Percentiles rank a stretch among this genome's conserved stretches.
These are phyloP conservation scores for Gambusia yucatana DNA, from an alignment of 2,797 vertebrate genomes.

Conservation along the genomic window DNA sequence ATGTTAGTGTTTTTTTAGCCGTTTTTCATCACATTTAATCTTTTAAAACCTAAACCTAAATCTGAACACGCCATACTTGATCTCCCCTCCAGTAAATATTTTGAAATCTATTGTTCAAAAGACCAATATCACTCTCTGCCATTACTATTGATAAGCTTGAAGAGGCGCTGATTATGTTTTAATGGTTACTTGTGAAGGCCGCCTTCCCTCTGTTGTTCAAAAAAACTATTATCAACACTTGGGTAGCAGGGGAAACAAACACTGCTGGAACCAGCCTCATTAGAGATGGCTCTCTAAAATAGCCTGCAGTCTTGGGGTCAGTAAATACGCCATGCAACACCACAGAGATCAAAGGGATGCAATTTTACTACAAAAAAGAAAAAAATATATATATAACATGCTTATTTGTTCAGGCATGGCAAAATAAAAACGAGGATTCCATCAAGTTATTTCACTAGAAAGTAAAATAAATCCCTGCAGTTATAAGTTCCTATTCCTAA, in stretches of 20 bases:
- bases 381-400: neutral
- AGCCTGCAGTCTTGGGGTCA: neutral
- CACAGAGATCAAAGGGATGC: slow-evolving; percentile 4
- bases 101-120: slow-evolving; percentile 7
- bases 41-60: neutral
- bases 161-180: slow-evolving; percentile 1
- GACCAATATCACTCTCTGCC: neutral
- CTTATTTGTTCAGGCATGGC: neutral
- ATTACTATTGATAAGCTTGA: neutral
- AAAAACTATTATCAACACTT: slow-evolving; percentile 20
- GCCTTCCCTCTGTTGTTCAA: neutral
- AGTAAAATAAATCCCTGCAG: neutral
- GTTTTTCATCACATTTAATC: neutral
- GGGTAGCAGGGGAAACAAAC: neutral
- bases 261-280: slow-evolving; percentile 10
- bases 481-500: neutral
- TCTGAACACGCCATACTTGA: neutral
- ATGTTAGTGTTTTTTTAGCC: neutral
- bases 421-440: neutral
- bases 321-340: neutral
- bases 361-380: neutral
- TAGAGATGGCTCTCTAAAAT: slow-evolving; percentile 9
- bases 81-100: neutral
- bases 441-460: neutral
- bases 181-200: neutral